Base-by-base conservation (phyloP, 1,140 invertebrate genomes). In the Penaeus japonicus region DNA sequence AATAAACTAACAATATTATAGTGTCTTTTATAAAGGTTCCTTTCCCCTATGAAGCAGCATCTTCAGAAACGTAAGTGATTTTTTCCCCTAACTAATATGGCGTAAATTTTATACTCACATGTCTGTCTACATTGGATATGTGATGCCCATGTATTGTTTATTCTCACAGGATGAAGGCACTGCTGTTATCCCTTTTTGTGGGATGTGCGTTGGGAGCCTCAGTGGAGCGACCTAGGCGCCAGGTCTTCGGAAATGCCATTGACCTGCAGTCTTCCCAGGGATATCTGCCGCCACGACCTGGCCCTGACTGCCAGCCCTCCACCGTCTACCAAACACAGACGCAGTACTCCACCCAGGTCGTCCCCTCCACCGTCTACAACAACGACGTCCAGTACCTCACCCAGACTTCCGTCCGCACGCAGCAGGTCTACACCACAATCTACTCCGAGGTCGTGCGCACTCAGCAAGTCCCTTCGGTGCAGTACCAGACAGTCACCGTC, bases 351-450 rank as follows among this genome's bases (percentile, higher is more conserved):
- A 89, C 87, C n/a, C 54, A 65, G 55, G 87, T 89, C 27, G 59
- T 89, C 32, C 81, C 87, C 30, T 84, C 87, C 55, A 89, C 87
- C 39, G 82, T 89, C 53, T 84, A 84, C 75, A 89, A 89, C 57
- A 89, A 17, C 70, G 73, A 84, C 77, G 81, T 84, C n/a, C 87
- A 78, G 73, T 62, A 53, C 55, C 53, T 89, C 73, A 89, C 87
- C 7, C 70, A 89, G 87, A 89, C 81, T 20, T 79, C 70, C 4
- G 22, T 65, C 24, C 54, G 81, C n/a, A 80, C 75, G 3, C 54
- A 84, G 27, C 81, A 62, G 12, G 81, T 89, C 30, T 84, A 24
- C 54, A 84, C 81, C 10, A 89, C 87, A n/a, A 20, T 84, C 54
- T 78, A 30, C 47, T 89, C 87, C 18, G 55, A 84, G 32, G 73